phyloP scores from a whole-genome alignment of 2,888 invertebrate species.

The Caenorhabditis zanzibari region DNA sequence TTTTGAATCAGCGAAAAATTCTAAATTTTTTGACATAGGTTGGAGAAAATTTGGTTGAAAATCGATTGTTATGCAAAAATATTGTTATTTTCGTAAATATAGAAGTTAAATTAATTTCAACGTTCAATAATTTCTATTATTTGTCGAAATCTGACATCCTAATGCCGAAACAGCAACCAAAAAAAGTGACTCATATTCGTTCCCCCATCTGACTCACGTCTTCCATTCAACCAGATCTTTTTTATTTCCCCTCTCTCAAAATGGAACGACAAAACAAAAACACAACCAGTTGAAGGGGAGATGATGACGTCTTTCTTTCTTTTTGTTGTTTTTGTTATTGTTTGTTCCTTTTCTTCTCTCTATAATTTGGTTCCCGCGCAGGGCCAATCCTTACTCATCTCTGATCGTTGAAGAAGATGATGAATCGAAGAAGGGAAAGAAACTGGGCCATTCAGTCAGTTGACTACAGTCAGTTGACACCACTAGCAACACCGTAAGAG shows the following conservation, averaged over 20 bases:
- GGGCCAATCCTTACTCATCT: conserved; percentile 43
- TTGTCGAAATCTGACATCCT: too few relatives aligned
- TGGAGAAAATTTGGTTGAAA: too few relatives aligned
- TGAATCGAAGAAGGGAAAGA: background rate
- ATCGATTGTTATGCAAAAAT: too few relatives aligned
- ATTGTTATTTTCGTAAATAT: too few relatives aligned
- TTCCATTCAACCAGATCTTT: conserved; percentile 10
- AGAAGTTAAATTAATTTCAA: too few relatives aligned
- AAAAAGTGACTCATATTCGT: background rate
- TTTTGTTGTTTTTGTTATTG: conserved; percentile 41
- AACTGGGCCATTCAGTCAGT: conserved; percentile 51
- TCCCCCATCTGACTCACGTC: background rate
- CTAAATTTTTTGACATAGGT: too few relatives aligned
- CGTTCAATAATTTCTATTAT: too few relatives aligned
- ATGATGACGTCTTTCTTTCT: conserved; percentile 27
- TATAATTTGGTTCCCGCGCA: conserved; percentile 13
- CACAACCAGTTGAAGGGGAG: conserved; percentile 36
- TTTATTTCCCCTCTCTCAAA: background rate
- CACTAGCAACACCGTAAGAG: conserved; percentile 6
- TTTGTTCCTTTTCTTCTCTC: conserved; percentile 16
- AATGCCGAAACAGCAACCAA: background rate
- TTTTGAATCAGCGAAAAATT: too few relatives aligned
- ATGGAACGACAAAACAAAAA: conserved; percentile 19
- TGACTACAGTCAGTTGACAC: conserved; percentile 47
- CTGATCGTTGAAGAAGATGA: conserved; percentile 24